Evolutionary conservation across 2,113 vertebrate species (phyloP), one percentile per base, ranked within the genome.

Genomic region (Pungitius pungitius): DNA sequence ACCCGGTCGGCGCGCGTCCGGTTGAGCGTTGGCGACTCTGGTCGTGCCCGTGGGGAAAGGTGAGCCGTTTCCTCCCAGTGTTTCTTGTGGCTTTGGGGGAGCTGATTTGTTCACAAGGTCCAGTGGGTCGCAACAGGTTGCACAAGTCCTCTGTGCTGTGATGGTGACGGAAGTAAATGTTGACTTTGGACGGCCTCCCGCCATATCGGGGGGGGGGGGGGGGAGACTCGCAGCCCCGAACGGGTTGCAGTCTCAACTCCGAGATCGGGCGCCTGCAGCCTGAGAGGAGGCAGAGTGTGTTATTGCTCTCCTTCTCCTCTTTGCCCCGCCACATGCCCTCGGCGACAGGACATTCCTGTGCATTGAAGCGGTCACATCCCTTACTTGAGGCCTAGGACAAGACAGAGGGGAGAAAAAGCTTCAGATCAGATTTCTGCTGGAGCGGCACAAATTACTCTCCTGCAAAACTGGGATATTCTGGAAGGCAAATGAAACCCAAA

Each of bases 151-250:
- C 55, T 90, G 73, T 70, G 94, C 88, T 0, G 94, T 93, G 45
- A 95, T 79, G 26, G 93, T 94, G 80, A 95, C 92, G 57, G 92
- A 96, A 0, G 93, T 85, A 72, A 96, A 96, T 1, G 94, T 92
- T 42, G 83, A 87, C 43, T 47, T 87, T 61, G 55, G 67, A 73
- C 54, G 75, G 13, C 35, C 39, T 81, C 27, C 1, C 14, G 33
- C 17, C 27, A 60, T 76, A 60, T 89, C 78, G 37, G 85, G n/a
- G n/a, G n/a, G n/a, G n/a, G n/a, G n/a, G n/a, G n/a, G n/a, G n/a
- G n/a, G 81, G 69, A 80, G 72, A 64, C 77, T 82, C 22, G 52
- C 71, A 59, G 69, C 78, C 75, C 42, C 33, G 27, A 80, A 64
- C 39, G 84, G 54, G 45, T 52, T 70, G 58, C 75, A 84, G 84